Evolutionary conservation across 2,113 vertebrate genomes (phyloP), one percentile per base, ranked within the genome.

Genomic region (Manacus vitellinus): DNA sequence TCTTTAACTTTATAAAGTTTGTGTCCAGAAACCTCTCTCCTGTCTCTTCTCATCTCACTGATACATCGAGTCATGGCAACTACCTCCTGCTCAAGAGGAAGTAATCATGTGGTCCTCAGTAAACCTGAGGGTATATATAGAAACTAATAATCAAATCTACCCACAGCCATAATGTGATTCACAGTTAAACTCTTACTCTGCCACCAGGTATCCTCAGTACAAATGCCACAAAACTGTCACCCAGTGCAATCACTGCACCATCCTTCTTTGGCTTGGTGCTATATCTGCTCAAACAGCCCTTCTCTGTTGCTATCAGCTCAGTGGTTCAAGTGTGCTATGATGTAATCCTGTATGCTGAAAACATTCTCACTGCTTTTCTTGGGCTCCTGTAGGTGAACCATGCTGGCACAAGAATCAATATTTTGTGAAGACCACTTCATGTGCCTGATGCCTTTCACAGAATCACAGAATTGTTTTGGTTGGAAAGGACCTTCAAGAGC

Each of bases 291-390:
- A 67, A 66, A 73, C n/a, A 41, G 13, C 81, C 21, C 66, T 61
- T 31, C 12, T 28, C 31, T 11, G 1, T 59, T 85, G 44, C 35
- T 63, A 31, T 15, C 43, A 79, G 24, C 27, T 78, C 54, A 78
- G 46, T 61, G 13, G 15, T 66, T 44, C 16, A 82, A 30, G 11
- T 27, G 10, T 43, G 23, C 20, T 61, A 14, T 6, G 9, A 6
- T 46, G 6, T 35, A 59, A 55, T 24, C 39, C 27, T 33, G 2
- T 25, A 10, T 33, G 12, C 6, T 76, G 19, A 85, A 72, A 85
- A 71, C 17, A 44, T 15, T 44, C 1, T 1, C 0, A 0, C 12
- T 41, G 54, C 14, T 52, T 74, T 88, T 63, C 20, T 39, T 27
- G n/a, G 44, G 18, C 12, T 84, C 9, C 55, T 76, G 8, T 46